A percentile compares a stretch with the other conserved stretches of the same genome.
These are phyloP conservation scores for Apis dorsata DNA, from an alignment of 1,140 invertebrate species.

Conservation along the genomic window DNA sequence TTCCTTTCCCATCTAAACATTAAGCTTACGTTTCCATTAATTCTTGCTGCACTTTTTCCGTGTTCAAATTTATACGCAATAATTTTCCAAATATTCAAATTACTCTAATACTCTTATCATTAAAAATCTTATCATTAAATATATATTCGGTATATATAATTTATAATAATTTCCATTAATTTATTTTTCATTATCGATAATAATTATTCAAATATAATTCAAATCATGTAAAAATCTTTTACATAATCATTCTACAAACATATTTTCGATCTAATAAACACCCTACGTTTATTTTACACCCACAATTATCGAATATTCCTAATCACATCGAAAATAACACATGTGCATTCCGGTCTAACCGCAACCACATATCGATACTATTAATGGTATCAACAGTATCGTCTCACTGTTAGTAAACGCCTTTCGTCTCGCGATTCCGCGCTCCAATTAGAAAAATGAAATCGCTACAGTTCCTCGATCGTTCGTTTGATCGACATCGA, in stretches of 20 bases:
- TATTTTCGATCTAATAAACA: too few relatives aligned
- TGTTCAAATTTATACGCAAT: too few relatives aligned
- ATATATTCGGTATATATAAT: too few relatives aligned
- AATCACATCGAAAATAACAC: not conserved
- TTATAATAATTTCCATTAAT: not conserved
- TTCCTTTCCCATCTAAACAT: not conserved
- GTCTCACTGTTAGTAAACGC: not conserved
- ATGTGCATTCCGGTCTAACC: not conserved
- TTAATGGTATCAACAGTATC: not conserved
- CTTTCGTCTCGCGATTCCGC: not conserved
- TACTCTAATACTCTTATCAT: too few relatives aligned
- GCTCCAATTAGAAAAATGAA: not conserved
- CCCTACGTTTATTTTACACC: not conserved
- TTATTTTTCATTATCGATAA: too few relatives aligned
- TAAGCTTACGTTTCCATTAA: too few relatives aligned
- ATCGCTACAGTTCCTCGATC: not conserved
- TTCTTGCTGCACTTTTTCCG: too few relatives aligned
- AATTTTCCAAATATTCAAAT: too few relatives aligned
- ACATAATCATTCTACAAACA: not conserved
- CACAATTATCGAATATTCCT: not conserved
- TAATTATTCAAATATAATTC: not conserved
- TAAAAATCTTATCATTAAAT: too few relatives aligned
- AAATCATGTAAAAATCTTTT: not conserved
- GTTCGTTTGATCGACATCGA: not conserved
- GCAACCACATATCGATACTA: not conserved